Evolutionary conservation across 2,888 invertebrate species (phyloP).

Genomic region (Campopleginae sp.): DNA sequence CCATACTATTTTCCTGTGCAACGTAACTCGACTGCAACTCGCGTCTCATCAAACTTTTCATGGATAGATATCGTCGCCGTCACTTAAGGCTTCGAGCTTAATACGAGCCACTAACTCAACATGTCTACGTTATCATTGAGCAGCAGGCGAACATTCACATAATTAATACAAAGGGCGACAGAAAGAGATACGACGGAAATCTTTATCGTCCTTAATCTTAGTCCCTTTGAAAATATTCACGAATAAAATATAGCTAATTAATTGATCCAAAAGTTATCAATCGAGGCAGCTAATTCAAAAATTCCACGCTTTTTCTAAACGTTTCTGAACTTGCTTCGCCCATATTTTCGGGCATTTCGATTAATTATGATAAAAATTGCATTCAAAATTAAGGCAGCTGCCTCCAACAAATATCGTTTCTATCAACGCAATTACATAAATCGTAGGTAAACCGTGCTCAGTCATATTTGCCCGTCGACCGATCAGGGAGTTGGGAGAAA

Average conservation of each 20-base stretch:
- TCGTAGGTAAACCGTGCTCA: neutral
- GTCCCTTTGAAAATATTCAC: too few species aligned
- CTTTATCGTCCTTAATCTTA: too few species aligned
- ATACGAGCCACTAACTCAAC: neutral
- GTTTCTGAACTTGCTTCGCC: too few species aligned
- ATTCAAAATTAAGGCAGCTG: too few species aligned
- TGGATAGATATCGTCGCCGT: conserved; percentile 40
- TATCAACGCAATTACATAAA: neutral
- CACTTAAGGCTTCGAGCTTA: conserved; percentile 35
- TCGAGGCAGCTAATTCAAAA: too few species aligned
- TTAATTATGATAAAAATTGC: too few species aligned
- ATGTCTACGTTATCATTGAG: neutral
- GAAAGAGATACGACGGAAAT: neutral
- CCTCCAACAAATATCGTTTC: neutral
- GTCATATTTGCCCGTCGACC: neutral
- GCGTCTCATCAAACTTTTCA: conserved; percentile 40
- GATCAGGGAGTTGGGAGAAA: conserved; percentile 37
- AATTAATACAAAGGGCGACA: neutral
- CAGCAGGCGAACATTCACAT: neutral
- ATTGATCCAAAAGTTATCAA: too few species aligned
- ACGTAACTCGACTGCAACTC: conserved; percentile 43
- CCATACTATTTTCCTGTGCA: conserved; percentile 13
- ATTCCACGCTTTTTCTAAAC: too few species aligned
- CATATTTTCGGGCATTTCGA: too few species aligned
- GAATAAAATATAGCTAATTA: too few species aligned